Conservation (phyloP, 2,888 invertebrate genomes). For the Bombyx huttoni region DNA sequence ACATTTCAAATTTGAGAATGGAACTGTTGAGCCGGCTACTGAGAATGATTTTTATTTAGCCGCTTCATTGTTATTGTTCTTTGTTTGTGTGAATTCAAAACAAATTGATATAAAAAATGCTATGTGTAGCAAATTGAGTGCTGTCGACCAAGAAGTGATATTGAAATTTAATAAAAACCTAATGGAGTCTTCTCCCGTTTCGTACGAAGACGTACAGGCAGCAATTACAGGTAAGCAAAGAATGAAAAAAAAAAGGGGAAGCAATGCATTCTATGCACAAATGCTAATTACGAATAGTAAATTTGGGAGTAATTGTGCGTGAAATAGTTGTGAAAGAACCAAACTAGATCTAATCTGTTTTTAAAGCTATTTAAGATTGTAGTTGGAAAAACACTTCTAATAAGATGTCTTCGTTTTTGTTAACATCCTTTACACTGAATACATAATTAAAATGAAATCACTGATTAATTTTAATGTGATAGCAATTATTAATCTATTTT, state of each 20-base stretch:
- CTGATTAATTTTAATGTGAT: background rate
- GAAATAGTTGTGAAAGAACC: too few species aligned
- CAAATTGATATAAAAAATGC: slow-evolving; percentile 65
- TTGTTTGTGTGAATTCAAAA: slow-evolving; percentile 67
- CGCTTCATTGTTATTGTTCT: slow-evolving; percentile 65
- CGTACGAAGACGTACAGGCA: slow-evolving; percentile 45
- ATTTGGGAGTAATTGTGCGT: too few species aligned
- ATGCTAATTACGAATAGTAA: too few species aligned
- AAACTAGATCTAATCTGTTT: too few species aligned
- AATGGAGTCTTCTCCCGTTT: slow-evolving; percentile 54
- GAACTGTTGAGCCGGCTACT: slow-evolving; percentile 26
- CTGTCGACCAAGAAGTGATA: slow-evolving; percentile 67
- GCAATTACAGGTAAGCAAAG: slow-evolving; percentile 45
- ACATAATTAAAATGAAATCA: background rate
- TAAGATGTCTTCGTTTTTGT: too few species aligned
- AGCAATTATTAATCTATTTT: slow-evolving; percentile 3
- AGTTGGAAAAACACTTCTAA: too few species aligned
- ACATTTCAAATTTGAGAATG: slow-evolving; percentile 51
- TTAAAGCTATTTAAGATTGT: too few species aligned
- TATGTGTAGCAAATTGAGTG: slow-evolving; percentile 66
- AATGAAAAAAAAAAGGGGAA: background rate
- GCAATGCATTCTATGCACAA: too few species aligned
- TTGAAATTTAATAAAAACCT: slow-evolving; percentile 65
- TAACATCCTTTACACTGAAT: too few species aligned
- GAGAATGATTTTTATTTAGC: slow-evolving; percentile 48